Evolutionary conservation across 2,888 invertebrate genomes (phyloP).

Genomic region (Callinectes sapidus): DNA sequence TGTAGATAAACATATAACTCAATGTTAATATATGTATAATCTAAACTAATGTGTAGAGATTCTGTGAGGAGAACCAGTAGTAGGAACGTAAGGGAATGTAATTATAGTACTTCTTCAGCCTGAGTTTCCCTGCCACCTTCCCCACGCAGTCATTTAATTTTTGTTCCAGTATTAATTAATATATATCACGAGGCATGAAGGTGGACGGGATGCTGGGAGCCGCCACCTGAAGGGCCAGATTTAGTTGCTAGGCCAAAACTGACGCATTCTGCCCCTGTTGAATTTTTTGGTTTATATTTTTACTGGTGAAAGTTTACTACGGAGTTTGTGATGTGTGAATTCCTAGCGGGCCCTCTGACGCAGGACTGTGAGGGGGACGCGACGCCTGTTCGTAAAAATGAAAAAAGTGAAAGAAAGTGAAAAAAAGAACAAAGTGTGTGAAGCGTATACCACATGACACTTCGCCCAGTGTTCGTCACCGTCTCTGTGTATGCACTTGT

Average conservation of each 20-base stretch:
- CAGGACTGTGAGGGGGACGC: neutral
- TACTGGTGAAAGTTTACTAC: neutral
- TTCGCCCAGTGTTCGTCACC: neutral
- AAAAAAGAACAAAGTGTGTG: neutral
- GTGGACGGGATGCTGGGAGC: neutral
- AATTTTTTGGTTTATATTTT: neutral
- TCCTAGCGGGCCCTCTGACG: neutral
- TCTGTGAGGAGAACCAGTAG: no score
- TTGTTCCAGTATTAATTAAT: neutral
- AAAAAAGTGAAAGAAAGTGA: neutral
- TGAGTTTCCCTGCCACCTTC: no score
- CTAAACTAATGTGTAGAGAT: no score
- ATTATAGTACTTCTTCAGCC: no score
- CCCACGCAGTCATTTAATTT: no score
- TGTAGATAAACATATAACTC: no score
- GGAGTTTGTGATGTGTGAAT: neutral
- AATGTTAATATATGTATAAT: no score
- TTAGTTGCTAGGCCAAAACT: neutral
- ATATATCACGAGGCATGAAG: neutral
- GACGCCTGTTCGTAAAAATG: neutral
- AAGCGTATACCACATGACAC: neutral
- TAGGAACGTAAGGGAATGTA: no score
- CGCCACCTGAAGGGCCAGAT: neutral
- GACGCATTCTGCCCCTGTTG: neutral
- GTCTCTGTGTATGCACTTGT: neutral